Evolutionary conservation across 2,888 invertebrate genomes (phyloP), one percentile per base, ranked within the genome.

Genomic region (Gonocerus acuteangulatus): DNA sequence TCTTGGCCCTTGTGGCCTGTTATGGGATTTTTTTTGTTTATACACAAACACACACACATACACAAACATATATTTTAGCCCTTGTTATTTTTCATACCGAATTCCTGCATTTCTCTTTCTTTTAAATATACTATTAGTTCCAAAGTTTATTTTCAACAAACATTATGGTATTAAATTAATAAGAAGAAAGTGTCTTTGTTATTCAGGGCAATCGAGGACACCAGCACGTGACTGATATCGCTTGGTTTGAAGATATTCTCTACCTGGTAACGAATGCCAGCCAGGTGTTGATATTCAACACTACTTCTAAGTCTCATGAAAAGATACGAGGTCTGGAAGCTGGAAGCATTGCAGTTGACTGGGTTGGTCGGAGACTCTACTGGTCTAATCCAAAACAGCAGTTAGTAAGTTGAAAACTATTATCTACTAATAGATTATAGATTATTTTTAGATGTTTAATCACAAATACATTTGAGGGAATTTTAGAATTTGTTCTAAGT

Each of bases 341-440:
- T 0, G 85, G 85, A 1, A 86, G 87, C 69, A 79, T 94, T 56
- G 89, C 90, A 0, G 86, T 91, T 13, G 95, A 95, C 72, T 93
- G 93, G 92, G 83, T 94, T 51, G 92, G 91, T 1, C 83, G 83
- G 67, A 87, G 89, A 71, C 76, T 95, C 7, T 95, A 95, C 72
- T 95, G 94, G 92, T 87, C 90, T 0, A 88, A 88, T 75, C 86
- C 86, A 9, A 86, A 86, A 71, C 86, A 87, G 70, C 89, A 89
- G 73, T 77, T 88, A 79, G 90, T 91, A 77, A 79, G 80, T 71
- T 19, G 15, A 22, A 39, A 27, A n/a, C n/a, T n/a, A n/a, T n/a
- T n/a, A n/a, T n/a, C n/a, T n/a, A n/a, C n/a, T n/a, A n/a, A n/a
- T n/a, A n/a, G n/a, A n/a, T n/a, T n/a, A n/a, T n/a, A n/a, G n/a